Evolutionary conservation across 2,797 vertebrate species (phyloP), one percentile per base, ranked within the genome.

Genomic region (Tamandua tetradactyla): DNA sequence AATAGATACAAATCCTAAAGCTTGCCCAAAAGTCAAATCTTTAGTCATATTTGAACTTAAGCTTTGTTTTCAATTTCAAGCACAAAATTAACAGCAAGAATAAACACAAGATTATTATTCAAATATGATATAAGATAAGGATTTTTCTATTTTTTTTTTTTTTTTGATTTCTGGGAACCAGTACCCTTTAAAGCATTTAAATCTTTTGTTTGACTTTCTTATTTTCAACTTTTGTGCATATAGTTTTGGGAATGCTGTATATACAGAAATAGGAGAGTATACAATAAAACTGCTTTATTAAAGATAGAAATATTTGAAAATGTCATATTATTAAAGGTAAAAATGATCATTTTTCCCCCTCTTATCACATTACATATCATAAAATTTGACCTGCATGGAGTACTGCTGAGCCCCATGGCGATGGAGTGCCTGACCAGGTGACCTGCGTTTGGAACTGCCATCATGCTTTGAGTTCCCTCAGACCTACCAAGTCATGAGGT

Each of bases 31-130:
- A 57, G 18, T 61, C 32, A 91, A 91, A 52, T 84, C 25, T 94
- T 83, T 22, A 9, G 37, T 78, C 18, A 75, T 47, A 57, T 76
- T 96, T 91, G 47, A 94, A 68, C n/a, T 69, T 80, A 59, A 89
- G 17, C 5, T 95, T 93, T 96, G 30, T 85, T 94, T 94, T 90
- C 17, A 30, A 92, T 93, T 89, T 86, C 17, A 92, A 94, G 52
- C 91, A 61, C 32, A 94, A 96, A 94, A 82, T 86, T 66, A 94
- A 68, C 32, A 75, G 78, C 4, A 74, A 68, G 14, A 52, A 55
- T 13, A 93, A 74, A 30, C 32, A 74, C 35, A 93, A 72, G 7
- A 55, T 93, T 71, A 76, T 79, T 78, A 92, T 71, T 88, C 32
- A 57, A 85, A 59, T 1, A 13, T 75, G 14, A 85, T 12, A 7